Conservation (phyloP, 2,797 vertebrate genomes). For the Falco cherrug region DNA sequence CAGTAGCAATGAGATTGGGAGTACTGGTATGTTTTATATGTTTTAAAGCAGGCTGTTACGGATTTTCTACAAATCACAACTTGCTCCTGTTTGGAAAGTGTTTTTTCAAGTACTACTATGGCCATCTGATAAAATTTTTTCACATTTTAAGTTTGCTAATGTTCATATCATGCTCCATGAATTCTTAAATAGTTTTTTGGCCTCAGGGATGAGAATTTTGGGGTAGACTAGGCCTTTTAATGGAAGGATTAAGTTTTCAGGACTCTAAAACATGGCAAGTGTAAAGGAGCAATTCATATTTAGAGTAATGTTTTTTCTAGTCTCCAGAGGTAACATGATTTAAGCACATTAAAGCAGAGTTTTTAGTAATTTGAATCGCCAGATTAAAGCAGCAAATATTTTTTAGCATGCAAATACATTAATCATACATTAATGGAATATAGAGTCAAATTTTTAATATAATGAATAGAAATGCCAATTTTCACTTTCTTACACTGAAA, state of each 20-base stretch:
- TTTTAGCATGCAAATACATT: background rate
- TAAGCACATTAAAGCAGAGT: background rate
- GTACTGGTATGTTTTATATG: background rate
- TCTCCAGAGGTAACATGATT: background rate
- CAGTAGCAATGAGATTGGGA: background rate
- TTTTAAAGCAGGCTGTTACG: background rate
- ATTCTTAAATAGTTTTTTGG: background rate
- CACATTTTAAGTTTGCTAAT: background rate
- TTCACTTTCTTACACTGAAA: background rate
- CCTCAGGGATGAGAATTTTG: background rate
- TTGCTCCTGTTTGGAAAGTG: fast-evolving
- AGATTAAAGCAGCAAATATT: background rate
- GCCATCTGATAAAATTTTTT: background rate
- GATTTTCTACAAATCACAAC: background rate
- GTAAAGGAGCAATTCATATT: background rate
- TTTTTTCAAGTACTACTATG: background rate
- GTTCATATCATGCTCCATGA: background rate
- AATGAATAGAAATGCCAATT: background rate
- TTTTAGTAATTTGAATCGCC: background rate
- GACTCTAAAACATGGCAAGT: background rate
- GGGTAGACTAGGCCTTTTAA: background rate
- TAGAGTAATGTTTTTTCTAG: background rate
- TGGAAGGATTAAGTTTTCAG: background rate
- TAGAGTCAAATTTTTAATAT: background rate
- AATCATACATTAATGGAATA: background rate